Percentiles rank a stretch among this genome's conserved stretches.
These are phyloP conservation scores for Rhopalosiphum maidis DNA, from an alignment of 1,140 invertebrate genomes.

Conservation along the genomic window DNA sequence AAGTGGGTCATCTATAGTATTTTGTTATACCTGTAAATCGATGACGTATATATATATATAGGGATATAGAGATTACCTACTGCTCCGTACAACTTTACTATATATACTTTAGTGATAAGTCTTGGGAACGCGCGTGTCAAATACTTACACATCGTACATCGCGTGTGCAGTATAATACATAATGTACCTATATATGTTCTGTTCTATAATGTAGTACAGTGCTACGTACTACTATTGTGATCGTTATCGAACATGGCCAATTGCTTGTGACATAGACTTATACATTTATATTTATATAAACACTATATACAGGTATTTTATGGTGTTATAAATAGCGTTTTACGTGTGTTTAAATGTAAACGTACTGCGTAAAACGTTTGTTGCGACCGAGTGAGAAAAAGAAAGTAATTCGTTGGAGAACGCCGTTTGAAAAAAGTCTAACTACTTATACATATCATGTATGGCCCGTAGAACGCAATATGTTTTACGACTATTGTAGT, in stretches of 20 bases:
- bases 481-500: background rate
- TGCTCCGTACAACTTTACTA: background rate
- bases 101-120: background rate
- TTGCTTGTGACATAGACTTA: background rate
- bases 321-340: background rate
- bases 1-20: background rate
- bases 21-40: background rate
- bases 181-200: no score
- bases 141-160: background rate
- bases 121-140: background rate
- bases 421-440: background rate
- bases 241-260: background rate
- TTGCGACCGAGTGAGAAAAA: background rate
- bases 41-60: background rate
- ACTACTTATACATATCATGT: background rate
- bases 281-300: background rate
- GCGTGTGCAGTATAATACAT: background rate
- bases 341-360: background rate
- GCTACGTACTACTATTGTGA: background rate
- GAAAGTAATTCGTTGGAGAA: background rate
- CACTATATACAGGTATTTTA: background rate
- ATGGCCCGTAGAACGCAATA: background rate
- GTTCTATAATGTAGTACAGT: background rate
- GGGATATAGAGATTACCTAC: no score
- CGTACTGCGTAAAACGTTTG: background rate